Evolutionary conservation across 2,888 invertebrate genomes (phyloP).

Genomic region (Tiliacea citrago): DNA sequence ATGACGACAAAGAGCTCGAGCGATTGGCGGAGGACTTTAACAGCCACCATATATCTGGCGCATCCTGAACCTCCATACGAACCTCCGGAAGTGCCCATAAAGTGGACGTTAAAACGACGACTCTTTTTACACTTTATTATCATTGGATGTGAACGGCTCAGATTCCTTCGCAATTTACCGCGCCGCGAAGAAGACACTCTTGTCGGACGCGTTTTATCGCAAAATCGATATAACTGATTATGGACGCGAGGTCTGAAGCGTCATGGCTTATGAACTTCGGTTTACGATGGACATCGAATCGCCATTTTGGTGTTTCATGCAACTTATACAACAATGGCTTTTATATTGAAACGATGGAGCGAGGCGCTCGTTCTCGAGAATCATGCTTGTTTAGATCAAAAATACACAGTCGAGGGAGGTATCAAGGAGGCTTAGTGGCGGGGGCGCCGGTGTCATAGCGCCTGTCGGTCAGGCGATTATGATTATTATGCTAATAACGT

Average conservation of each 20-base stretch:
- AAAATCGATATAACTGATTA: constrained; percentile 88
- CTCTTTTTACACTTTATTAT: constrained; percentile 91
- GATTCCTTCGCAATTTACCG: constrained; percentile 88
- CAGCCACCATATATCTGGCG: constrained; percentile 83
- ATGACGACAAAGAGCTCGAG: constrained; percentile 75
- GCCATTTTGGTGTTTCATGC: constrained; percentile 73
- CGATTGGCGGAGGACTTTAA: constrained; percentile 83
- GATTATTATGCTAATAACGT: constrained; percentile 87
- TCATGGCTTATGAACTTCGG: constrained; percentile 84
- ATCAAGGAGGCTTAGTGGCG: constrained; percentile 46
- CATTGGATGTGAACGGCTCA: constrained; percentile 90
- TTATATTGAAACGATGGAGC: constrained; percentile 52
- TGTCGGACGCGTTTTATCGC: constrained; percentile 85
- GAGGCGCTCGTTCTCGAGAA: constrained; percentile 39
- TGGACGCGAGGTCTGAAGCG: constrained; percentile 80
- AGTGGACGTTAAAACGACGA: constrained; percentile 89
- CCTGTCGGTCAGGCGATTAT: constrained; percentile 73
- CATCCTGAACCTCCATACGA: constrained; percentile 85
- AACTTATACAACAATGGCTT: constrained; percentile 64
- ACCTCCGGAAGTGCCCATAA: constrained; percentile 88
- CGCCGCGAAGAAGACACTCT: constrained; percentile 80
- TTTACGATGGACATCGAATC: constrained; percentile 82
- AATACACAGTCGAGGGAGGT: constrained; percentile 43
- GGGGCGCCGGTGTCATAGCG: constrained; percentile 46
- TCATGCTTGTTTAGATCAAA: constrained; percentile 44